These are phyloP conservation scores for Cetonia aurata DNA, from an alignment of 2,888 invertebrate species.

Conservation along the genomic window DNA sequence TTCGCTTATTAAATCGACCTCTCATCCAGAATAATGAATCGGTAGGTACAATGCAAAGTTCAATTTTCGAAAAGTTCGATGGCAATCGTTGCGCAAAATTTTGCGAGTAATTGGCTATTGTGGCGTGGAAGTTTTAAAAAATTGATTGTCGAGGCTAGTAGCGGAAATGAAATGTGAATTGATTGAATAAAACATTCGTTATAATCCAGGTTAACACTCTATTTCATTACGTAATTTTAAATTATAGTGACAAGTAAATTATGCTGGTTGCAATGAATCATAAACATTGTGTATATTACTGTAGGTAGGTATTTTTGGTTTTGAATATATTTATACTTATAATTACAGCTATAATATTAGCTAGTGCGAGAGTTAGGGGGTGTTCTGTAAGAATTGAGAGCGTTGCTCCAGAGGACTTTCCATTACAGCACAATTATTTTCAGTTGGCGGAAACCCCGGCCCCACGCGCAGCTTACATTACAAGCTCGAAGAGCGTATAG, in stretches of 20 bases:
- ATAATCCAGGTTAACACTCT: not conserved
- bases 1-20: slow-evolving; percentile 31
- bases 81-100: slow-evolving; percentile 4
- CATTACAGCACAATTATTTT: too few relatives aligned
- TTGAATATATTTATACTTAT: too few relatives aligned
- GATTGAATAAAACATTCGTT: not conserved
- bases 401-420: too few relatives aligned
- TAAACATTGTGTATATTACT: too few relatives aligned
- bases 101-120: slow-evolving; percentile 3
- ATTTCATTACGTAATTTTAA: slow-evolving; percentile 2
- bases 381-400: too few relatives aligned
- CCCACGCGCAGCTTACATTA: too few relatives aligned
- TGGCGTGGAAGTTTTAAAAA: slow-evolving; percentile 8
- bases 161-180: slow-evolving; percentile 15
- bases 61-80: slow-evolving; percentile 10
- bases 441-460: too few relatives aligned
- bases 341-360: too few relatives aligned
- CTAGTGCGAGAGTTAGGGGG: too few relatives aligned
- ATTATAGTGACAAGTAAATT: not conserved
- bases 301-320: too few relatives aligned
- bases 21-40: slow-evolving; percentile 26
- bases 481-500: too few relatives aligned
- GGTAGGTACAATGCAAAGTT: not conserved
- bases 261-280: too few relatives aligned
- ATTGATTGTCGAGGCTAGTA: not conserved